Conservation (phyloP, 2,888 invertebrate genomes). For the Hydrotaea diabolus region DNA sequence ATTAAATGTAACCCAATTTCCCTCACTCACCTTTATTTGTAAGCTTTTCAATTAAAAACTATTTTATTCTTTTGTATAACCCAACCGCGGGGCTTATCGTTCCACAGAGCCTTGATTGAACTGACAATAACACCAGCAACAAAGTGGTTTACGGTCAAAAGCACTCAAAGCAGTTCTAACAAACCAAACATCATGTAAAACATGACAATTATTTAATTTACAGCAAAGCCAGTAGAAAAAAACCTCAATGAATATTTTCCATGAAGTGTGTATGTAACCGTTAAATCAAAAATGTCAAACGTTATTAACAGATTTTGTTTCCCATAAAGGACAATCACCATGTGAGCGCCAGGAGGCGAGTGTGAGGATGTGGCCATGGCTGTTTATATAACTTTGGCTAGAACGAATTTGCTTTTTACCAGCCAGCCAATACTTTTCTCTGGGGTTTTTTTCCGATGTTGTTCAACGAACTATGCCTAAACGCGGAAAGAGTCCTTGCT, state of each 20-base stretch:
- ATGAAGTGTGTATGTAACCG: slow-evolving; percentile 49
- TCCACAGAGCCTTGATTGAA: background rate
- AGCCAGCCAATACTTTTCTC: background rate
- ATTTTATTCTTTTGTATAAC: too few relatives aligned
- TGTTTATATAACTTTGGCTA: slow-evolving; percentile 30
- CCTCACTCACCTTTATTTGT: too few relatives aligned
- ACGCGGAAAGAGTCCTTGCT: too few relatives aligned
- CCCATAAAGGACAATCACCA: slow-evolving; percentile 28
- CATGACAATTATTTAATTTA: slow-evolving; percentile 58
- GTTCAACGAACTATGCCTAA: background rate
- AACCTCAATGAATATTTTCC: slow-evolving; percentile 1
- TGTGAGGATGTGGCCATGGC: slow-evolving; percentile 11
- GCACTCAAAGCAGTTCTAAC: slow-evolving; percentile 17
- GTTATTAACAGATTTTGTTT: slow-evolving; percentile 31
- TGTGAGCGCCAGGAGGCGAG: background rate
- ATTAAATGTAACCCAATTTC: too few relatives aligned
- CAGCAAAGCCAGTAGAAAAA: background rate
- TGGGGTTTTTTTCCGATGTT: background rate
- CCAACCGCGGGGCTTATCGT: background rate
- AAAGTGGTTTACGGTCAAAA: slow-evolving; percentile 14
- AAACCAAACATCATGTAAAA: slow-evolving; percentile 53
- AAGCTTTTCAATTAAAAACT: too few relatives aligned
- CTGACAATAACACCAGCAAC: background rate
- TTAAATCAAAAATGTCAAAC: slow-evolving; percentile 61
- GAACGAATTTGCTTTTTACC: background rate